Conservation (phyloP, 2,113 vertebrate genomes). For the Marmota monax region DNA sequence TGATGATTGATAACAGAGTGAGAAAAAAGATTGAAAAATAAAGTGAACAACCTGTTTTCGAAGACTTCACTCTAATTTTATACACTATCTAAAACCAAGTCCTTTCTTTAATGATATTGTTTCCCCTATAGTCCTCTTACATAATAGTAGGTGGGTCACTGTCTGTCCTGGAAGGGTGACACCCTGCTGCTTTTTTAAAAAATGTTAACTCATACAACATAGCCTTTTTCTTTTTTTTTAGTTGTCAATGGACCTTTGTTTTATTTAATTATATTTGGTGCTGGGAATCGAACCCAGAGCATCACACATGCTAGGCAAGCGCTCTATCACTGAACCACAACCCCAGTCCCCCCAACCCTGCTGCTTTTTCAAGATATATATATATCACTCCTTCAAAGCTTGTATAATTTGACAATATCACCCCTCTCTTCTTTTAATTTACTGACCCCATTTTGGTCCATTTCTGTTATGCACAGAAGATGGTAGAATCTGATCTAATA, state of each 20-base stretch:
- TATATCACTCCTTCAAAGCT: background rate
- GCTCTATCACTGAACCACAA: no score
- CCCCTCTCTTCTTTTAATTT: background rate
- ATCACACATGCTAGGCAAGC: no score
- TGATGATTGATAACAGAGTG: background rate
- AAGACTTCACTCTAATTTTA: background rate
- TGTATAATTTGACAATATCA: background rate
- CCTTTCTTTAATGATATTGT: background rate
- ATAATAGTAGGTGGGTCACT: no score
- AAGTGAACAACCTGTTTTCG: background rate
- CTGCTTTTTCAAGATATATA: no score
- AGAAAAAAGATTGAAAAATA: background rate
- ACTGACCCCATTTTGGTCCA: background rate
- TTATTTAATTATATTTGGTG: no score
- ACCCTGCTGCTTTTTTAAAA: background rate
- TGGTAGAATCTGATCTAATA: background rate
- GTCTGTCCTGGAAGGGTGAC: background rate
- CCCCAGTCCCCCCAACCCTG: no score
- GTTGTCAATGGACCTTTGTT: no score
- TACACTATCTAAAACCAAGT: background rate
- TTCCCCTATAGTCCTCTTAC: background rate
- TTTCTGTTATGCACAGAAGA: background rate
- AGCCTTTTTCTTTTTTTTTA: no score
- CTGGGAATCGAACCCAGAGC: no score
- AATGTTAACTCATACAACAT: no score